phyloP scores from a whole-genome alignment of 2,888 invertebrate species.

The Orthosia cruda region DNA sequence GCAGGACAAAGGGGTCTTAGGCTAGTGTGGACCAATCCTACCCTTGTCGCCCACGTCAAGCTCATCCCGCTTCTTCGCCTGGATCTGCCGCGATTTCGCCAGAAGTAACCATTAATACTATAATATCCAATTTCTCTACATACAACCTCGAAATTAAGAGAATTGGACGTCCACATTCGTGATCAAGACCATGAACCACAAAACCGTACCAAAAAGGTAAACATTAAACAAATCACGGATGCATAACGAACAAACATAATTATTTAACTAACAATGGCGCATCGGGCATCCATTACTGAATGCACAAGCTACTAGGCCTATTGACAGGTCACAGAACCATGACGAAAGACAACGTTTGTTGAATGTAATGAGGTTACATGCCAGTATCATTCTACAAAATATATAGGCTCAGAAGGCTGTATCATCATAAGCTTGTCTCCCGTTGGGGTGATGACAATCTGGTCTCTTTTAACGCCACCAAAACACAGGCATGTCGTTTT shows the following conservation, averaged over 20 bases:
- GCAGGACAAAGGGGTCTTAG: no score
- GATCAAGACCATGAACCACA: slow-evolving; percentile 11
- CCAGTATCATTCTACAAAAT: neutral
- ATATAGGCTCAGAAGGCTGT: neutral
- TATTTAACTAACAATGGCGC: slow-evolving; percentile 56
- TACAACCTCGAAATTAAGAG: neutral
- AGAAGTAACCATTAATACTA: neutral
- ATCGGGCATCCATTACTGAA: slow-evolving; percentile 52
- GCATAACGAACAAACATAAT: slow-evolving; percentile 57
- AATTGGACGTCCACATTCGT: neutral
- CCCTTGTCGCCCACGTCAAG: no score
- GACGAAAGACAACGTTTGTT: slow-evolving; percentile 57
- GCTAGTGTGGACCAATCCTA: no score
- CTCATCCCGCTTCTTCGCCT: no score
- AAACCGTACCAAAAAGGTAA: slow-evolving; percentile 21
- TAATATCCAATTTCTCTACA: no score
- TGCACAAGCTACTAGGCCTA: slow-evolving; percentile 32
- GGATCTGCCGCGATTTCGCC: neutral
- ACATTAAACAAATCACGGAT: slow-evolving; percentile 47
- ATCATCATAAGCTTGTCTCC: no score
- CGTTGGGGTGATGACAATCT: no score
- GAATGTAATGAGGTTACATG: slow-evolving; percentile 42
- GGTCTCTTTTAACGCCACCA: no score
- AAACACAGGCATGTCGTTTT: no score
- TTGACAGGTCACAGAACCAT: slow-evolving; percentile 57